phyloP scores from a whole-genome alignment of 2,797 vertebrate species.

The Hirundo rustica region DNA sequence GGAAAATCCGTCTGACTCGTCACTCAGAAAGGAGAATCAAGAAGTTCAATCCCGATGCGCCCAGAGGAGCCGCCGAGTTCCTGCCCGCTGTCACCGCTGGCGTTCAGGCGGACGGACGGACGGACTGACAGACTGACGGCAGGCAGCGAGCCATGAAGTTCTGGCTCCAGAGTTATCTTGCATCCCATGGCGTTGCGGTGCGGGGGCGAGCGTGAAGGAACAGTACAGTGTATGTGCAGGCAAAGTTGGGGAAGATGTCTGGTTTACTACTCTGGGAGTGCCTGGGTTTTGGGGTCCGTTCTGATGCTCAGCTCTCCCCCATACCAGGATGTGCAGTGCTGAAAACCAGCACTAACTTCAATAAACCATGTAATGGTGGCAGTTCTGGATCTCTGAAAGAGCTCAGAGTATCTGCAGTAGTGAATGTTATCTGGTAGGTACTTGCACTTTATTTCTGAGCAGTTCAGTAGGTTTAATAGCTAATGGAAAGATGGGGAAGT shows the following conservation, averaged over 20 bases:
- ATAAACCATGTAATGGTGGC: constrained; percentile 15
- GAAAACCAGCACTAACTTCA: background rate
- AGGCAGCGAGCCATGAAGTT: constrained; percentile 10
- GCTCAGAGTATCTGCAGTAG: background rate
- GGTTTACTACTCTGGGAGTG: background rate
- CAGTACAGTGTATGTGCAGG: background rate
- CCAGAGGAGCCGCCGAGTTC: background rate
- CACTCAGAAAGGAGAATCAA: background rate
- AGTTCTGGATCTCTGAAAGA: background rate
- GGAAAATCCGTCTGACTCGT: background rate
- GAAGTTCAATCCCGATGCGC: background rate
- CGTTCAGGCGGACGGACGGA: background rate
- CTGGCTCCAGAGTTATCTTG: background rate
- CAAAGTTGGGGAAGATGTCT: background rate
- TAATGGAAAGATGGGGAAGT: background rate
- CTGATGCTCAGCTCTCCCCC: constrained; percentile 37
- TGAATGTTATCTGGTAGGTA: constrained; percentile 15
- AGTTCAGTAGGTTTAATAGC: background rate
- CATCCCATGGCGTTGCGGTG: background rate
- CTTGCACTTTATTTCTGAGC: background rate
- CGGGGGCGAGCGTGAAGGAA: background rate
- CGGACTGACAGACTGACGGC: background rate
- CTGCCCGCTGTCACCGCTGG: background rate
- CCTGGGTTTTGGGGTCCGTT: background rate
- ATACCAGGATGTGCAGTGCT: constrained; percentile 20